A percentile compares a stretch with the other conserved stretches of the same genome.
These are phyloP conservation scores for Platichthys stellatus DNA, from an alignment of 2,113 vertebrate genomes.

Conservation along the genomic window DNA sequence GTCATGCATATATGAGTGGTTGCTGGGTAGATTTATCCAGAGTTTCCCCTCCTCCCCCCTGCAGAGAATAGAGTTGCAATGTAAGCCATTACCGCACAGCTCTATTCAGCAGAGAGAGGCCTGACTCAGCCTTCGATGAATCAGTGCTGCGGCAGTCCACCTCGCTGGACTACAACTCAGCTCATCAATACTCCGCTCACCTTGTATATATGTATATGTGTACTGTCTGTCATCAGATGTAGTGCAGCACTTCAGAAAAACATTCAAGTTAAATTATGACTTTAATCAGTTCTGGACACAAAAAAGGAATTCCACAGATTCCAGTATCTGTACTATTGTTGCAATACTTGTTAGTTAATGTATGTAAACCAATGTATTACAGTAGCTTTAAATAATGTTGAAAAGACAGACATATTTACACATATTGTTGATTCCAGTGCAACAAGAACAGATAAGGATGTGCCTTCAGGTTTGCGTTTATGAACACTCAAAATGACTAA, in stretches of 20 bases:
- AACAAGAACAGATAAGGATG: too few species aligned
- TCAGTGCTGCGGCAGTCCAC: conserved; percentile 44
- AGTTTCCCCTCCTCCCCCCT: conserved; percentile 16
- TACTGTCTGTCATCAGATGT: not conserved
- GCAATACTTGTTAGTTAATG: too few species aligned
- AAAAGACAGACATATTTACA: not conserved
- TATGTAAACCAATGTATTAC: too few species aligned
- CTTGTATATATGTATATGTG: conserved; percentile 6
- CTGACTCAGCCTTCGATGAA: conserved; percentile 67
- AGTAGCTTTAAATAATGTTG: not conserved
- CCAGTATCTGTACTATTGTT: not conserved
- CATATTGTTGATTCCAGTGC: not conserved
- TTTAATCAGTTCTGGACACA: too few species aligned
- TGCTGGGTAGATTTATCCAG: conserved; percentile 60
- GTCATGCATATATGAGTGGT: conserved; percentile 4
- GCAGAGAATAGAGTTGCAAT: conserved; percentile 39
- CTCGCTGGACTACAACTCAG: conserved; percentile 27
- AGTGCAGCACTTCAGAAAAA: not conserved
- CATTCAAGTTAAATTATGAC: too few species aligned
- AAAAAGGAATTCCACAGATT: too few species aligned
- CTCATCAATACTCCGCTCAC: conserved; percentile 19
- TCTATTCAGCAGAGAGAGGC: conserved; percentile 20
- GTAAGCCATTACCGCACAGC: conserved; percentile 56
- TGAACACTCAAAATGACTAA: too few species aligned
- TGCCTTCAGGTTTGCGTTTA: too few species aligned